These are phyloP conservation scores for Pachyseris speciosa DNA, from an alignment of 64 coral and sea anemone species.

Conservation along the genomic window DNA sequence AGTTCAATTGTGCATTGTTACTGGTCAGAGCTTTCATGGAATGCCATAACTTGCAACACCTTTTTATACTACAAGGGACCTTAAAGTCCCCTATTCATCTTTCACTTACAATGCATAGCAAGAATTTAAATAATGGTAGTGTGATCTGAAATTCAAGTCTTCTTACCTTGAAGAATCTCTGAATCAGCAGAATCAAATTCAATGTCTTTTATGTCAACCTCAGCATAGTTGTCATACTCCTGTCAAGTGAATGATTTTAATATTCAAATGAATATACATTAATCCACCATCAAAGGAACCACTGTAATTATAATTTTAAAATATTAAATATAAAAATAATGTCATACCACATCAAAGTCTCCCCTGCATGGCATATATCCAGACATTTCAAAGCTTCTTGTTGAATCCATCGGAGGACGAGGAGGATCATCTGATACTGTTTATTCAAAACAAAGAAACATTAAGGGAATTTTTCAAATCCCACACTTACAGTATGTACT, in stretches of 20 bases:
- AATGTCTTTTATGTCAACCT: slow-evolving; percentile 98
- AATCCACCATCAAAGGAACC: too few species aligned
- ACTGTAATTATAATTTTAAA: too few species aligned
- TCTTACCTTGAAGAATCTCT: slow-evolving; percentile 66
- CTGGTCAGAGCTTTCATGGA: too few species aligned
- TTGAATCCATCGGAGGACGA: slow-evolving; percentile 73
- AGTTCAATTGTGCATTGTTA: too few species aligned
- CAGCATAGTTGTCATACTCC: slow-evolving; percentile 99
- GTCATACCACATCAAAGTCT: slow-evolving; percentile 87
- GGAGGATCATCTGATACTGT: slow-evolving; percentile 90
- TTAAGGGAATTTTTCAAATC: too few species aligned
- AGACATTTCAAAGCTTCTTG: slow-evolving; percentile 73
- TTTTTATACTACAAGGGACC: too few species aligned
- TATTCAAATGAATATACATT: neutral
- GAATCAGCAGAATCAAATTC: slow-evolving; percentile 76
- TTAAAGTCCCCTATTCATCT: too few species aligned
- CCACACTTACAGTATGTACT: too few species aligned
- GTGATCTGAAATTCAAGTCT: neutral
- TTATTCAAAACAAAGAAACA: neutral
- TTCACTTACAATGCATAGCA: too few species aligned
- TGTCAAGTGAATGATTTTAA: neutral
- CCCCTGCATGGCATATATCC: slow-evolving; percentile 92
- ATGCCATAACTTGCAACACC: too few species aligned
- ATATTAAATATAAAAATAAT: neutral
- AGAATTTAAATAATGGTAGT: neutral